Percentiles rank a stretch among this genome's conserved stretches.
These are phyloP conservation scores for Nephotettix cincticeps DNA, from an alignment of 1,140 invertebrate species.

Conservation along the genomic window DNA sequence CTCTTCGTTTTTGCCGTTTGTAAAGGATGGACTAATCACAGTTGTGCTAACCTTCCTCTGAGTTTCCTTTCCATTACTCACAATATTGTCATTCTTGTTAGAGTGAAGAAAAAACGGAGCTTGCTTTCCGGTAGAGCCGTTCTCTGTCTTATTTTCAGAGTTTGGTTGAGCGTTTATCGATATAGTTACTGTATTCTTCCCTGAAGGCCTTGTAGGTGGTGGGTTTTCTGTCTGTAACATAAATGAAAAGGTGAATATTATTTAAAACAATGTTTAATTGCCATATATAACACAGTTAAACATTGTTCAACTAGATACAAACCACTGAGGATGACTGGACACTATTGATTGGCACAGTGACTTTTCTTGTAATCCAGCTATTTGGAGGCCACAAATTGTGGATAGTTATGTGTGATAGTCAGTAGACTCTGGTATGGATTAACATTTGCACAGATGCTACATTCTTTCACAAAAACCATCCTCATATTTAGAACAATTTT, in stretches of 20 bases:
- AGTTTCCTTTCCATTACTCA: background rate
- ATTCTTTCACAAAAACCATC: background rate
- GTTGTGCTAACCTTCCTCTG: constrained; percentile 3
- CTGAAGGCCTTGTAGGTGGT: background rate
- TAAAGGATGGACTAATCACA: background rate
- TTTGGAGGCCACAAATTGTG: too few relatives aligned
- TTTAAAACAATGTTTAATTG: background rate
- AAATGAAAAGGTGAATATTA: background rate
- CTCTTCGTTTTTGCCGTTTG: constrained; percentile 6
- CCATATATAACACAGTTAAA: background rate
- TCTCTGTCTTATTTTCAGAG: background rate
- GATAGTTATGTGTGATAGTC: too few relatives aligned
- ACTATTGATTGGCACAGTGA: background rate
- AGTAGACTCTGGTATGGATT: background rate
- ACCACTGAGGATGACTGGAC: background rate
- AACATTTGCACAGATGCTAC: background rate
- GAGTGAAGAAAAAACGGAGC: constrained; percentile 1
- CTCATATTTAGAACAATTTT: background rate
- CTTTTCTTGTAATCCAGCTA: too few relatives aligned
- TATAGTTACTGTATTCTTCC: constrained; percentile 11
- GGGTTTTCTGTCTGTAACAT: background rate
- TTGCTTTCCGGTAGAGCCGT: background rate
- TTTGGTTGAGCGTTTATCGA: constrained; percentile 15
- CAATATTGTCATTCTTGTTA: background rate
- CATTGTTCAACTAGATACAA: background rate